These are phyloP conservation scores for Graptemys geographica DNA, from an alignment of 2,797 vertebrate genomes.

Conservation along the genomic window DNA sequence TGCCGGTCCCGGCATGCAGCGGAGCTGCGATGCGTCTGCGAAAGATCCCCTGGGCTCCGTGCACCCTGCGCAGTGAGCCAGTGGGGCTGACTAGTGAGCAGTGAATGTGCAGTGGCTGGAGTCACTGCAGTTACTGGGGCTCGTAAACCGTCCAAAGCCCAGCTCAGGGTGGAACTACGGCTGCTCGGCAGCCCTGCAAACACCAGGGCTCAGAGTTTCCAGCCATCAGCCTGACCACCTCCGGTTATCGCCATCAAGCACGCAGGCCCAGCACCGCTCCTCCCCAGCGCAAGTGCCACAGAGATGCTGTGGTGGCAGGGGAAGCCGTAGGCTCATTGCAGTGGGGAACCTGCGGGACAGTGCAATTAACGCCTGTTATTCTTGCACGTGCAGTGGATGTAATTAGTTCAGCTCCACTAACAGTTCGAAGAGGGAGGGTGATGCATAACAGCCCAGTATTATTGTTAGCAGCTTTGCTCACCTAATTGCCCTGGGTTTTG, in stretches of 20 bases:
- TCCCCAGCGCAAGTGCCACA: fast-evolving
- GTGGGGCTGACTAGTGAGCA: neutral
- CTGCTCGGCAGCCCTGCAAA: constrained; percentile 52
- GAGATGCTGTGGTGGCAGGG: neutral
- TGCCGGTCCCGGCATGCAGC: neutral
- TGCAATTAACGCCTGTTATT: neutral
- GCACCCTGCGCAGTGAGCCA: neutral
- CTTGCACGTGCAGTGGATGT: neutral
- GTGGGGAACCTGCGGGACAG: neutral
- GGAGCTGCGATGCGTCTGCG: neutral
- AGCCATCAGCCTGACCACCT: neutral
- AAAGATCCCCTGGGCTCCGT: neutral
- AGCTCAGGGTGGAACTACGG: constrained; percentile 34
- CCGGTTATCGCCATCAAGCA: neutral
- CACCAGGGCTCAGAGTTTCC: constrained; percentile 37
- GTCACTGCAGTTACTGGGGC: neutral
- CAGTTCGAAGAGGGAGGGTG: fast-evolving
- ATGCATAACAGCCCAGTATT: fast-evolving
- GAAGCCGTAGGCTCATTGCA: neutral
- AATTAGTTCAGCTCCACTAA: neutral
- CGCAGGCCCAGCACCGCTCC: neutral
- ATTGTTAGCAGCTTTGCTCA: neutral
- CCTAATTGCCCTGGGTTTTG: fast-evolving
- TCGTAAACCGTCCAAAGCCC: neutral
- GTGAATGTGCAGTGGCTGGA: neutral